Base-by-base conservation (phyloP, 1,140 invertebrate genomes). In the Phenacoccus solenopsis region DNA sequence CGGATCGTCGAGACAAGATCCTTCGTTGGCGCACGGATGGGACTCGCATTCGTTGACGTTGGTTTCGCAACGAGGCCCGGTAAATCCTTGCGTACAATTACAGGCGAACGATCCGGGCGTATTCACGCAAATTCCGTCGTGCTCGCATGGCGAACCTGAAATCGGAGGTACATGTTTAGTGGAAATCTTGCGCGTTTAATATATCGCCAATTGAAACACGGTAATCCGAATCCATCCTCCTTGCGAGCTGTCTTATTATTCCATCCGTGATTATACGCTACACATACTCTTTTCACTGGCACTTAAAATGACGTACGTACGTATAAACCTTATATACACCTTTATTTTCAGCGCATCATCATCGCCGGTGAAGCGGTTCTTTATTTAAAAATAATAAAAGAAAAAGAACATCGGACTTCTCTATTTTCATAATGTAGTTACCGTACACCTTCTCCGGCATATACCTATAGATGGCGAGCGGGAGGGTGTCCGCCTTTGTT, bases 1-100 rank as follows among this genome's bases (percentile, higher is more conserved):
- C n/a, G 92, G 90, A 81, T 96, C 92, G 75, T 96, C 93, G 69
- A 96, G 81, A 76, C 93, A 97, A 59, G 93, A 95, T 67, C 93
- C 93, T 74, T 95, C 91, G 78, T 96, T 96, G 75, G 92, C 88
- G 79, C 94, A 96, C 0, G 94, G 94, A 80, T 93, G 93, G 2
- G 91, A 93, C 78, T 95, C 92, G 79, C 93, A 96, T 77, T 98
- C 94, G 79, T 97, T 96, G 72, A 94, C 89, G 79, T 93, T 93
- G 49, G 89, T 90, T 80, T 96, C 93, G 78, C 93, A 96, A 57
- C 91, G 82, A 0, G 92, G 90, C 7, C 93, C 93, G 0, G 90
- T 93, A 82, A 95, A 96, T 21, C 93, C 93, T 72, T 92, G 88
- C 0, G 90, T 90, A 75, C 94, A 96, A 77, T 94, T 93, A 80